A percentile compares a stretch with the other conserved stretches of the same genome.
Conservation (phyloP, 53 echinoderm and acorn worm species). For the Apostichopus leukothele region DNA sequence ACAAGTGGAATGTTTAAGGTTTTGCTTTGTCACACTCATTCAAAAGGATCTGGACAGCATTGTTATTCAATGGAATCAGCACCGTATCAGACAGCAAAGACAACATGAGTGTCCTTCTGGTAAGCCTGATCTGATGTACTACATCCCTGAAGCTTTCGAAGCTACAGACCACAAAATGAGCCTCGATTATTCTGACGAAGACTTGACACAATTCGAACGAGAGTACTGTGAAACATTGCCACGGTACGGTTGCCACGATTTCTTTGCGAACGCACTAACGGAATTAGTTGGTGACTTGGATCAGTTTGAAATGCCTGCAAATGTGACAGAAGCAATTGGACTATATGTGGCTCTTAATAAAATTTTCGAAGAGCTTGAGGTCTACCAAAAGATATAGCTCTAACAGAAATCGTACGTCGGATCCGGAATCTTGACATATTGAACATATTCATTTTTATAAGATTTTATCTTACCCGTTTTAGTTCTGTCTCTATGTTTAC, state of each 20-base stretch:
- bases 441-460: too few relatives aligned
- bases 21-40: conserved; percentile 45
- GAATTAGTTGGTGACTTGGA: conserved; percentile 38
- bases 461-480: too few relatives aligned
- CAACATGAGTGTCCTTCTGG: conserved; percentile 27
- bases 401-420: too few relatives aligned
- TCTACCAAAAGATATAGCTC: too few relatives aligned
- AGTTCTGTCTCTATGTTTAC: too few relatives aligned
- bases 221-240: conserved; percentile 29
- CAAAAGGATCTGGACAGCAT: conserved; percentile 42
- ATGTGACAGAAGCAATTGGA: too few relatives aligned
- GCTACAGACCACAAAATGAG: neutral
- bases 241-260: conserved; percentile 29
- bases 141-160: conserved; percentile 29
- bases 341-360: too few relatives aligned
- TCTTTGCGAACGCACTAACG: conserved; percentile 29
- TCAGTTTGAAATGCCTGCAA: too few relatives aligned
- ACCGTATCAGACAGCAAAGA: conserved; percentile 21
- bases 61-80: conserved; percentile 48
- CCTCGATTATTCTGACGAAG: conserved; percentile 26
- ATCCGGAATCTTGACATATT: too few relatives aligned
- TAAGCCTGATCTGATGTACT: conserved; percentile 54
- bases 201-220: conserved; percentile 43
- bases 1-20: conserved; percentile 45
- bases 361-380: too few relatives aligned